phyloP scores from a whole-genome alignment of 2,113 vertebrate species.

The Apaloderma vittatum region DNA sequence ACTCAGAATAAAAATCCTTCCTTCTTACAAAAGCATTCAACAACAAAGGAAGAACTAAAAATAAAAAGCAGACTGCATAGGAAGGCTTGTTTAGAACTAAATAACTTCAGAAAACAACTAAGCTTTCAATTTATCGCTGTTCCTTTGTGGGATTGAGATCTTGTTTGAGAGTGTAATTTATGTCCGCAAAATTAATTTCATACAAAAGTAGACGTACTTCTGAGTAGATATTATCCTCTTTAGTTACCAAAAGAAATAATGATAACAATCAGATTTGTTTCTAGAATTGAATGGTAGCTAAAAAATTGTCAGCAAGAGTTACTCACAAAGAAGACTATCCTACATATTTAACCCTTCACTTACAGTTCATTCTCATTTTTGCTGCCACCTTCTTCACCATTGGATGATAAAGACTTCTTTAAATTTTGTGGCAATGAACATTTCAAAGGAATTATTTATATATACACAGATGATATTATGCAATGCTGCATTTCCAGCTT shows the following conservation, averaged over 20 bases:
- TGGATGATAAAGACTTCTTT: neutral
- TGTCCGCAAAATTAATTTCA: neutral
- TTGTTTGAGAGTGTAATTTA: neutral
- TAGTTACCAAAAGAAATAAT: constrained; percentile 10
- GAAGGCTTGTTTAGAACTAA: constrained; percentile 4
- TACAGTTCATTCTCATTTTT: neutral
- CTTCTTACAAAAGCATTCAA: neutral
- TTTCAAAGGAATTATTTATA: neutral
- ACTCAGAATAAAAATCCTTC: neutral
- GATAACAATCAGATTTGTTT: neutral
- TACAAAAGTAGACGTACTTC: neutral
- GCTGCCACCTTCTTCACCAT: neutral
- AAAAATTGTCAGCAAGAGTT: neutral
- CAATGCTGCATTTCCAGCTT: neutral
- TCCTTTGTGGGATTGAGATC: neutral
- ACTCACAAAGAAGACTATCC: neutral
- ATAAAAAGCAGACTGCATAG: neutral
- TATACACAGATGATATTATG: neutral
- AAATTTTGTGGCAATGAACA: neutral
- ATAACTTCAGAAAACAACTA: neutral
- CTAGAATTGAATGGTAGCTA: neutral
- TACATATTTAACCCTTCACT: neutral
- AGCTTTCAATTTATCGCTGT: neutral
- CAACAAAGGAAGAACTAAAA: neutral
- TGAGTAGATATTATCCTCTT: neutral